phyloP scores from a whole-genome alignment of 2,888 invertebrate genomes.

The Hedya salicella region DNA sequence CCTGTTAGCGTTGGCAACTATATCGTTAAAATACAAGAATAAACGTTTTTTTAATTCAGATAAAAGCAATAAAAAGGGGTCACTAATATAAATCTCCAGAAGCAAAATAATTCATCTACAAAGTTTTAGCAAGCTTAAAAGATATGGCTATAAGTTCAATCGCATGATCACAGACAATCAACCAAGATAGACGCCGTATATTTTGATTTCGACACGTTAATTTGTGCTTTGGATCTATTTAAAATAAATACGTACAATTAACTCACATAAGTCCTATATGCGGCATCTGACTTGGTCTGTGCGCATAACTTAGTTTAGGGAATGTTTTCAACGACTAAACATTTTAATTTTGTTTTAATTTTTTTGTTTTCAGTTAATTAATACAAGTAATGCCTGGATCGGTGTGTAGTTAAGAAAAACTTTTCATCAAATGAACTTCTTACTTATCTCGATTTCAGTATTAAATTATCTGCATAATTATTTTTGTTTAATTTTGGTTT shows the following conservation, averaged over 20 bases:
- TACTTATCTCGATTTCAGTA: conserved; percentile 35
- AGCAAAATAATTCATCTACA: not conserved
- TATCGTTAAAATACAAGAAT: too few species aligned
- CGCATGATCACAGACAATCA: not conserved
- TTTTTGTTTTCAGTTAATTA: conserved; percentile 81
- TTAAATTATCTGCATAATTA: conserved; percentile 47
- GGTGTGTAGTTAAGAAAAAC: conserved; percentile 71
- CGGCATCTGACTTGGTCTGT: not conserved
- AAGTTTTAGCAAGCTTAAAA: too few species aligned
- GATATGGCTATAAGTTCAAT: not conserved
- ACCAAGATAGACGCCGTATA: not conserved
- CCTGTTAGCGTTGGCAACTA: too few species aligned
- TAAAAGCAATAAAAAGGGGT: too few species aligned
- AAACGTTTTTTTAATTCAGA: too few species aligned
- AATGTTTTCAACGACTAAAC: conserved; percentile 36
- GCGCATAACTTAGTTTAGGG: conserved; percentile 8
- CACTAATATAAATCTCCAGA: too few species aligned
- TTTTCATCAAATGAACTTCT: conserved; percentile 12
- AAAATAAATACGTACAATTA: too few species aligned
- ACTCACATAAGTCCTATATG: not conserved
- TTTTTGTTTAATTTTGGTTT: conserved; percentile 53
- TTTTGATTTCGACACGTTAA: too few species aligned
- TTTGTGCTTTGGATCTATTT: too few species aligned
- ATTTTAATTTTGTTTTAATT: conserved; percentile 63
- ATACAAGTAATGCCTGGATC: conserved; percentile 75